A percentile compares a stretch with the other conserved stretches of the same genome.
Evolutionary conservation across 2,888 invertebrate species (phyloP).

Genomic region (Gonocerus acuteangulatus): DNA sequence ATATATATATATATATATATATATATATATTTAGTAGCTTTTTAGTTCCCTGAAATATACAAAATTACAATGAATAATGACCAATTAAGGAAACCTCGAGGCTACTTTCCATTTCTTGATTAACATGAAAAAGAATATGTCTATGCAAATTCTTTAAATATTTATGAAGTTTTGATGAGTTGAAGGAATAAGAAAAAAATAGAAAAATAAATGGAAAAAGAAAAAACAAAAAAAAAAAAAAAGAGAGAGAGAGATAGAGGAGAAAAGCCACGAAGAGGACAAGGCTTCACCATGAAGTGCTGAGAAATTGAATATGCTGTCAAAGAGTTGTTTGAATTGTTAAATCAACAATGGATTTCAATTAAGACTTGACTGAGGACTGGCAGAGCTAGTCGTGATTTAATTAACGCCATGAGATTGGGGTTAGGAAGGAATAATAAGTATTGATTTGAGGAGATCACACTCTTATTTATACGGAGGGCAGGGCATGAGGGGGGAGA

Average conservation of each 20-base stretch:
- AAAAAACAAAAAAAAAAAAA: background rate
- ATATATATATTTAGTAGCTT: no score
- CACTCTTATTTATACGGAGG: conserved; percentile 25
- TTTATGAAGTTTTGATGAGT: background rate
- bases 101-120: no score
- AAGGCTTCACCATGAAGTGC: conserved; percentile 2
- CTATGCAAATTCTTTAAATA: background rate
- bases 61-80: no score
- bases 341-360: conserved; percentile 29
- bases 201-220: background rate
- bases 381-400: conserved; percentile 24
- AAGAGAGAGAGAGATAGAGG: background rate
- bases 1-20: no score
- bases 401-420: conserved; percentile 23
- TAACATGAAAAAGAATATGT: no score
- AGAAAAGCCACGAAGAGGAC: background rate
- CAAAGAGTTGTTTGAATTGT: conserved; percentile 27
- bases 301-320: conserved; percentile 25
- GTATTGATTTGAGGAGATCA: conserved; percentile 27
- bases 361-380: conserved; percentile 26
- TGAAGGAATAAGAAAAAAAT: background rate
- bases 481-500: background rate
- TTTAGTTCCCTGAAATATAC: no score
- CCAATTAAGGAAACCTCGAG: no score
- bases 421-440: conserved; percentile 28